These are phyloP conservation scores for Actinostola sp. DNA, from an alignment of 92 coral and sea anemone genomes.

Conservation along the genomic window DNA sequence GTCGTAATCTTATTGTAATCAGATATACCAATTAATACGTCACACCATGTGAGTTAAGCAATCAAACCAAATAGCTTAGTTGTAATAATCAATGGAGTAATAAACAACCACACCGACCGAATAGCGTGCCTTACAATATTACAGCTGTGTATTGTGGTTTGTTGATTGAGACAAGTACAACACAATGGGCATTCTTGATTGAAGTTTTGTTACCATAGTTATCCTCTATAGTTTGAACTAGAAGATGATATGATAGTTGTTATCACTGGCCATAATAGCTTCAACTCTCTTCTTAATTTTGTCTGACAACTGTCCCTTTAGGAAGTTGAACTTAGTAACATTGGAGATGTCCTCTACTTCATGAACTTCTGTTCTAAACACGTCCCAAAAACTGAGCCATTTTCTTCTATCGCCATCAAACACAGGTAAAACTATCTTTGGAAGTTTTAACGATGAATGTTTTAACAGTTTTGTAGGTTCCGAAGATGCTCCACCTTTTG, in stretches of 20 bases:
- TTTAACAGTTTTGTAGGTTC: slow-evolving; percentile 32
- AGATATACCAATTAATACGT: no score
- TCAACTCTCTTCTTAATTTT: slow-evolving; percentile 33
- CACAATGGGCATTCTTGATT: slow-evolving; percentile 56
- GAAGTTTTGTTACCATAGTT: slow-evolving; percentile 49
- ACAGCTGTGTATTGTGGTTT: slow-evolving; percentile 50
- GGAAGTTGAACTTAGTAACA: slow-evolving; percentile 42
- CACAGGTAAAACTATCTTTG: slow-evolving; percentile 38
- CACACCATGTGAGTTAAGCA: no score
- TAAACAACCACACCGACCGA: no score
- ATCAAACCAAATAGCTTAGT: no score
- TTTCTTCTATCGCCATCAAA: slow-evolving; percentile 35
- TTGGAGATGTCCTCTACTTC: slow-evolving; percentile 41
- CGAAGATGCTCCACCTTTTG: not conserved
- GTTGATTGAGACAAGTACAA: slow-evolving; percentile 46
- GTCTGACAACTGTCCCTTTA: slow-evolving; percentile 47
- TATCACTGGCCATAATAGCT: slow-evolving; percentile 52
- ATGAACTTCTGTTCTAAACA: slow-evolving; percentile 32
- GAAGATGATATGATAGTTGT: slow-evolving; percentile 40
- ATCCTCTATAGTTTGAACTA: slow-evolving; percentile 37
- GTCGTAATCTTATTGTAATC: no score
- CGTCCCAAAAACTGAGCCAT: slow-evolving; percentile 54
- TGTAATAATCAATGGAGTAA: no score
- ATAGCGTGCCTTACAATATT: no score
- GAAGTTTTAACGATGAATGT: slow-evolving; percentile 45